A percentile compares a stretch with the other conserved stretches of the same genome.
Evolutionary conservation across 1,140 invertebrate species (phyloP).

Genomic region (Acyrthosiphon pisum): DNA sequence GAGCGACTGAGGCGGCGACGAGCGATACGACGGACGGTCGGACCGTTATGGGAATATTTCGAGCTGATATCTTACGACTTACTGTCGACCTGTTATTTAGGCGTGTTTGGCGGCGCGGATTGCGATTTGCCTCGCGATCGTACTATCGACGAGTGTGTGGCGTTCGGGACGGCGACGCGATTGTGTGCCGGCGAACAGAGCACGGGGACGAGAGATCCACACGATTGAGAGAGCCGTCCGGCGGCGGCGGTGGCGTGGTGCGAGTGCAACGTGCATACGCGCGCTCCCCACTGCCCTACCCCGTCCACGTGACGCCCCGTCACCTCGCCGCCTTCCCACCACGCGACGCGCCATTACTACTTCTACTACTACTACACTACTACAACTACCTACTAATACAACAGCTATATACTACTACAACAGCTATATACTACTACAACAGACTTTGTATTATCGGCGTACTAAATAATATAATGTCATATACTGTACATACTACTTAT

Average conservation of each 20-base stretch:
- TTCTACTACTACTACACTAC: no score
- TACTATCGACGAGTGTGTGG: background rate
- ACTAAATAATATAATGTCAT: no score
- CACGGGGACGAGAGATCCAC: conserved; percentile 40
- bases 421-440: background rate
- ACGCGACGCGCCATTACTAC: background rate
- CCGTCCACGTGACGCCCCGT: background rate
- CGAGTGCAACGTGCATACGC: background rate
- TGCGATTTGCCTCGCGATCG: background rate
- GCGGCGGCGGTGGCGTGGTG: background rate
- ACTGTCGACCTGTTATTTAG: background rate
- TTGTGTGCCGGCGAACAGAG: background rate
- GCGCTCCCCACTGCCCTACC: background rate
- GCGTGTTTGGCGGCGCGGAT: background rate
- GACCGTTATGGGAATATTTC: background rate
- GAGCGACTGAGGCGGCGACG: background rate
- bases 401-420: background rate
- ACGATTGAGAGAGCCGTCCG: background rate
- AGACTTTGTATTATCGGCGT: no score
- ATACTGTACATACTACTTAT: background rate
- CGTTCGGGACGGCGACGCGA: background rate
- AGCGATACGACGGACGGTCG: background rate
- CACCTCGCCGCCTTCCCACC: background rate
- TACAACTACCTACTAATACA: background rate
- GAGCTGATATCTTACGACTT: background rate